A percentile compares a stretch with the other conserved stretches of the same genome.
Evolutionary conservation across 1,140 invertebrate genomes (phyloP).

Genomic region (Calosoma granatense): DNA sequence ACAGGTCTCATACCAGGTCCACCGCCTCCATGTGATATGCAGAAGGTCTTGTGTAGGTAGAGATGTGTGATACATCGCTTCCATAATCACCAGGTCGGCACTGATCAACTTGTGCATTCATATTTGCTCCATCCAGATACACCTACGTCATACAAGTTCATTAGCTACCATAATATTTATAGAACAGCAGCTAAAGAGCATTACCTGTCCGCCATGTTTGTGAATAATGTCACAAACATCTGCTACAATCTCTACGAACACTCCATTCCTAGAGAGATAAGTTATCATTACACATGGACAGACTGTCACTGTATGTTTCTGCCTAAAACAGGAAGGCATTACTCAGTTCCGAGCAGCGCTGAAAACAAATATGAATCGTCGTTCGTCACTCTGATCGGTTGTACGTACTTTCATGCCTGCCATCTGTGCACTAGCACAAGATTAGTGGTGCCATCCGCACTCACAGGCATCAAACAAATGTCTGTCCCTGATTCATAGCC

Average conservation of each 20-base stretch:
- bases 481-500: slow-evolving; percentile 72
- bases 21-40: slow-evolving; percentile 96
- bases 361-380: too few relatives aligned
- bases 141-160: slow-evolving; percentile 45
- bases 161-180: too few relatives aligned
- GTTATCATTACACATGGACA: slow-evolving; percentile 98
- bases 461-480: slow-evolving; percentile 95
- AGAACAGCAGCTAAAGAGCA: too few relatives aligned
- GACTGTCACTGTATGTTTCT: slow-evolving; percentile 68
- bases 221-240: slow-evolving; percentile 91
- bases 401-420: slow-evolving; percentile 92
- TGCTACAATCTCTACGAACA: slow-evolving; percentile 92
- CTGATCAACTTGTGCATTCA: slow-evolving; percentile 98
- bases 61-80: slow-evolving; percentile 98
- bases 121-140: slow-evolving; percentile 98
- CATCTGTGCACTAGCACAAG: slow-evolving; percentile 97
- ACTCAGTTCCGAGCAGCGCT: not conserved
- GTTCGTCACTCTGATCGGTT: slow-evolving; percentile 72
- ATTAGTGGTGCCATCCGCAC: slow-evolving; percentile 98
- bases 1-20: slow-evolving; percentile 70
- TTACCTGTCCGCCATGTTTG: slow-evolving; percentile 78
- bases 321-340: slow-evolving; percentile 39
- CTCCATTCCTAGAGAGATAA: slow-evolving; percentile 97
- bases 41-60: slow-evolving; percentile 92
- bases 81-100: slow-evolving; percentile 97